Evolutionary conservation across 2,113 vertebrate species (phyloP).

Genomic region (Elephantulus edwardii): DNA sequence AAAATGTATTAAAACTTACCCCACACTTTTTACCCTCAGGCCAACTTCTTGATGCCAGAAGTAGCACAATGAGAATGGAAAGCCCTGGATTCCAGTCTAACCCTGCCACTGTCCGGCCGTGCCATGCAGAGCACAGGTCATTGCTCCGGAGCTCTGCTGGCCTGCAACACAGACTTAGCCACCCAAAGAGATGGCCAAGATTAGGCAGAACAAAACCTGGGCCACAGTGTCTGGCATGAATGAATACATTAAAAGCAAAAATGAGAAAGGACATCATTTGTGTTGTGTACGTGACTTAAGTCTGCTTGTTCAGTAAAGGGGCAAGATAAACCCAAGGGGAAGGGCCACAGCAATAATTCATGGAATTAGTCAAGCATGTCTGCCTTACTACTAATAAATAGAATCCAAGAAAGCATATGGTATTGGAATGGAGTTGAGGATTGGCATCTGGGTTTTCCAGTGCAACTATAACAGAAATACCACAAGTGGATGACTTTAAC

Average conservation of each 20-base stretch:
- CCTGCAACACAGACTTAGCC: neutral
- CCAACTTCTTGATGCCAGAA: neutral
- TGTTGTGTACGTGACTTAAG: neutral
- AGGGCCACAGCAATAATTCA: accelerated
- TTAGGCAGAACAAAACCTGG: no score
- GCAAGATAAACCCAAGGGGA: neutral
- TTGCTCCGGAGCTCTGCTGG: neutral
- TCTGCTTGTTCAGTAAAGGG: accelerated
- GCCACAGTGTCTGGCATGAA: neutral
- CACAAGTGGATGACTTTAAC: no score
- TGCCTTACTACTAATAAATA: neutral
- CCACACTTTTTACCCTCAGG: no score
- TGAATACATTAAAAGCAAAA: neutral
- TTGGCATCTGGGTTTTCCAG: neutral
- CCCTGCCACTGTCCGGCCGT: no score
- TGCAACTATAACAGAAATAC: neutral
- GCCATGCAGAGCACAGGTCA: neutral
- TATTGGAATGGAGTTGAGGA: neutral
- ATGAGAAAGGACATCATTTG: neutral
- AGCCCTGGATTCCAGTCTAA: neutral
- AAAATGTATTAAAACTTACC: neutral
- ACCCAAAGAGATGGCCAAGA: neutral
- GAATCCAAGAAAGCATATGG: neutral
- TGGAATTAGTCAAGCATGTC: accelerated
- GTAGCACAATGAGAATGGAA: no score